These are phyloP conservation scores for Bombus soroeensis DNA, from an alignment of 1,140 invertebrate genomes.

Conservation along the genomic window DNA sequence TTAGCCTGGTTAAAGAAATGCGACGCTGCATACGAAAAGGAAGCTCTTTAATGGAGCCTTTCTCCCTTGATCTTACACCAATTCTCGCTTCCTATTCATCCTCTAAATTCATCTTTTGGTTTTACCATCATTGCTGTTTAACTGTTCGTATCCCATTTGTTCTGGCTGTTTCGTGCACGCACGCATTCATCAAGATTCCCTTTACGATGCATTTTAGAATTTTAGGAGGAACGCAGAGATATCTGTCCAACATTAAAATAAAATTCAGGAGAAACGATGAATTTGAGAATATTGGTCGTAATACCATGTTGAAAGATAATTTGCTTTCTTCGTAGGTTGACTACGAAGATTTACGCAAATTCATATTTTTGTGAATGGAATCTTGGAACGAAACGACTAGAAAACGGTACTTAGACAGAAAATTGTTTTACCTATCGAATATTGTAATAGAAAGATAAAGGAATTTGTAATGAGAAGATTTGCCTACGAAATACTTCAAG, in stretches of 20 bases:
- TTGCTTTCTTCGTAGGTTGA: too few species aligned
- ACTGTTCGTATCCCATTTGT: slow-evolving; percentile 59
- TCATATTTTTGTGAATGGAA: too few species aligned
- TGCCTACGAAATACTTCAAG: too few species aligned
- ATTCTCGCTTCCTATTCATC: slow-evolving; percentile 49
- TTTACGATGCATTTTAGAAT: not conserved
- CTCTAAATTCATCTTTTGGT: slow-evolving; percentile 36
- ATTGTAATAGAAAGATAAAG: too few species aligned
- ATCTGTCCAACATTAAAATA: not conserved
- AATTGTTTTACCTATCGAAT: too few species aligned
- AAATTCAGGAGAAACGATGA: not conserved
- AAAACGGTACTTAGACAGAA: too few species aligned
- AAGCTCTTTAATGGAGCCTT: slow-evolving; percentile 47
- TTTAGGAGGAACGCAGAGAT: not conserved
- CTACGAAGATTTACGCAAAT: too few species aligned
- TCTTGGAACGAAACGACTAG: too few species aligned
- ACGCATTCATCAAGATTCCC: not conserved
- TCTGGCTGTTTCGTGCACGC: slow-evolving; percentile 47
- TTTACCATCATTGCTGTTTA: slow-evolving; percentile 41
- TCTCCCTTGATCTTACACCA: slow-evolving; percentile 40
- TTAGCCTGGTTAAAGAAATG: too few species aligned
- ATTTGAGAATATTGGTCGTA: not conserved
- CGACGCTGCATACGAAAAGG: slow-evolving; percentile 36
- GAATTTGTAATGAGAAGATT: too few species aligned
- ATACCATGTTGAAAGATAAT: not conserved